Percentiles rank a stretch among this genome's conserved stretches.
These are phyloP conservation scores for Muntiacus muntjak DNA, from an alignment of 2,113 vertebrate genomes.

Conservation along the genomic window DNA sequence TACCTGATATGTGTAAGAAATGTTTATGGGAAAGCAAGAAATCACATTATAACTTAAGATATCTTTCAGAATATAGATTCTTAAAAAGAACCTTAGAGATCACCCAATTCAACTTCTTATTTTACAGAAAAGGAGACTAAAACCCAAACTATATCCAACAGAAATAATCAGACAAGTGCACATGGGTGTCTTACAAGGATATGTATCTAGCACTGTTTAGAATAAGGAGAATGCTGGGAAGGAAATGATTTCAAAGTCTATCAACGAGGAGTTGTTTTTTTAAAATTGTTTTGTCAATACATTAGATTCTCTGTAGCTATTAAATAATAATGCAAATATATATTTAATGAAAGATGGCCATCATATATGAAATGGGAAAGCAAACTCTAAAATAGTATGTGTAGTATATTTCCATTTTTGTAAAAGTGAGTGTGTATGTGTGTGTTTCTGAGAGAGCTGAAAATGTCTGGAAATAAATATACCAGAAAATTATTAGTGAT, in stretches of 20 bases:
- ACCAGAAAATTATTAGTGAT: not conserved
- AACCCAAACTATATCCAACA: not conserved
- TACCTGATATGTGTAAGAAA: not conserved
- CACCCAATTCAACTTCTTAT: not conserved
- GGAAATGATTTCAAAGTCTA: not conserved
- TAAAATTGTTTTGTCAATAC: not conserved
- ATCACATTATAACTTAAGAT: not conserved
- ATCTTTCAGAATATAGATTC: not conserved
- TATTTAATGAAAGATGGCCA: not conserved
- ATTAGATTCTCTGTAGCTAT: not conserved
- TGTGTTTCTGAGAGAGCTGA: not conserved
- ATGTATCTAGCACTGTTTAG: not conserved
- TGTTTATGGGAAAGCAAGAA: not conserved
- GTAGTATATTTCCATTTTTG: not conserved
- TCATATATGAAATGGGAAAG: not conserved
- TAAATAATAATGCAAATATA: not conserved
- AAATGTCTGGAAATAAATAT: not conserved
- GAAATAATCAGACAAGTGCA: not conserved
- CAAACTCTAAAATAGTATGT: not conserved
- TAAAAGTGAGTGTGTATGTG: not conserved
- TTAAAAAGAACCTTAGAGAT: not conserved
- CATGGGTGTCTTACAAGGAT: not conserved
- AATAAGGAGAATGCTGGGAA: not conserved
- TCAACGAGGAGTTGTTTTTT: not conserved
- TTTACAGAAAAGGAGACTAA: not conserved